phyloP scores from a whole-genome alignment of 1,140 invertebrate genomes.

The Diabrotica virgifera region DNA sequence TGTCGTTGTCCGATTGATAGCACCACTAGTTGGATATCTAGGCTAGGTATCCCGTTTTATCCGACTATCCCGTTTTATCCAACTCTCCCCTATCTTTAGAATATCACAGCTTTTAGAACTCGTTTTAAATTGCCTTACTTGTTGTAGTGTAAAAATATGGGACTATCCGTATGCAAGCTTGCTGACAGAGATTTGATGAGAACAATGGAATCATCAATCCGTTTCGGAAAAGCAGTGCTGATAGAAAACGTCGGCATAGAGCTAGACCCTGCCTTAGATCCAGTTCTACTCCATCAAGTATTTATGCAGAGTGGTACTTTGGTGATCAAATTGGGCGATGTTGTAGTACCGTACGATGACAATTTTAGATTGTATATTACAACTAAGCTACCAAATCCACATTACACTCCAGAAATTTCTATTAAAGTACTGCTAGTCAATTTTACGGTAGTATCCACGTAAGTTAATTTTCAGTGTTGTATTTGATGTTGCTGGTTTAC shows the following conservation, averaged over 20 bases:
- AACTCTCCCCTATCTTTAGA: too few species aligned
- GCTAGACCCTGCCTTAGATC: slow-evolving; percentile 64
- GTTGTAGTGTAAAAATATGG: slow-evolving; percentile 56
- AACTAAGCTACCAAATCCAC: slow-evolving; percentile 69
- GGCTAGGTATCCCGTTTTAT: too few species aligned
- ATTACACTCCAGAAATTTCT: slow-evolving; percentile 67
- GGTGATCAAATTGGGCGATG: slow-evolving; percentile 55
- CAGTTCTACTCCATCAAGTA: slow-evolving; percentile 56
- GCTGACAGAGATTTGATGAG: slow-evolving; percentile 68
- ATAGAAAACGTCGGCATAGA: slow-evolving; percentile 63
- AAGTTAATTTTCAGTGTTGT: slow-evolving; percentile 2
- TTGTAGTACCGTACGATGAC: slow-evolving; percentile 60
- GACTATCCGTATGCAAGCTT: slow-evolving; percentile 58
- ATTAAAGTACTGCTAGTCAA: slow-evolving; percentile 69
- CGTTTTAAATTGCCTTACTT: slow-evolving; percentile 11
- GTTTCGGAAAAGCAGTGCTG: slow-evolving; percentile 65
- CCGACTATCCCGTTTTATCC: too few species aligned
- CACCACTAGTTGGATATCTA: too few species aligned
- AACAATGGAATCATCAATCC: slow-evolving; percentile 69
- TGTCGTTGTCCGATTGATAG: too few species aligned
- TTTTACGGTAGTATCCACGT: slow-evolving; percentile 58
- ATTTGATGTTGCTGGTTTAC: too few species aligned
- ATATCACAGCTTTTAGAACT: too few species aligned
- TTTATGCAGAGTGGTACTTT: slow-evolving; percentile 52
- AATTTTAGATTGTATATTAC: slow-evolving; percentile 69